Base-by-base conservation (phyloP, 2,888 invertebrate species). In the Machimus atricapillus region DNA sequence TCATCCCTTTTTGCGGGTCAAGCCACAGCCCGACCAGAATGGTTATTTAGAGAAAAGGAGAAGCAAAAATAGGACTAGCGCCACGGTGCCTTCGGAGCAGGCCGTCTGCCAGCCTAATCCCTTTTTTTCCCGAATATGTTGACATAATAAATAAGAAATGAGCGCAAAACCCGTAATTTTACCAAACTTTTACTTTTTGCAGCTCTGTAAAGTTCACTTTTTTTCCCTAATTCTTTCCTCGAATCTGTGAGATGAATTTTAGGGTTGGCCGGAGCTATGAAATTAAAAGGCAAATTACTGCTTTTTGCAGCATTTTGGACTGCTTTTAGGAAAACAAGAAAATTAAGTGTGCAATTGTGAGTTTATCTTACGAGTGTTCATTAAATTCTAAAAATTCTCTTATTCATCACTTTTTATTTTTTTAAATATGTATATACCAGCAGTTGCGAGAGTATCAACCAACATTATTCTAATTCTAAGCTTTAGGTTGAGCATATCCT, bases 71-170 rank as follows among this genome's bases (percentile, higher is more conserved):
- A 82, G 82, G 66, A 82, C 37, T 37, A 82, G 37, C 37, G 27
- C 56, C 16, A 37, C 52, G 37, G 66, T 37, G 23, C 46, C 78
- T 78, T 46, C 16, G 78, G 43, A 52, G 31, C 34, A 34, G 81
- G 43, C 27, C 37, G 58, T 66, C 34, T 27, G 14, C 82, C 58
- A 37, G 37, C 37, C 37, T 82, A 82, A 82, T 82, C 82, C 82
- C 58, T 82, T 82, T 79, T 40, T 82, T 52, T 40, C 6, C 37
- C 34, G 82, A 82, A 82, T 58, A 58, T 58, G 82, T 82, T 82
- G 82, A 82, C 82, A 82, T 82, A 82, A 82, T 82, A 58, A 82
- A 82, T 82, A 82, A 82, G 82, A 58, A 82, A 82, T 82, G 58
- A 82, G 82, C 82, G 37, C 82, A 82, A 31, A 82, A 82, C 46